These are phyloP conservation scores for Hydrozoanthus tunicans DNA, from an alignment of 64 coral and sea anemone species.

Conservation along the genomic window DNA sequence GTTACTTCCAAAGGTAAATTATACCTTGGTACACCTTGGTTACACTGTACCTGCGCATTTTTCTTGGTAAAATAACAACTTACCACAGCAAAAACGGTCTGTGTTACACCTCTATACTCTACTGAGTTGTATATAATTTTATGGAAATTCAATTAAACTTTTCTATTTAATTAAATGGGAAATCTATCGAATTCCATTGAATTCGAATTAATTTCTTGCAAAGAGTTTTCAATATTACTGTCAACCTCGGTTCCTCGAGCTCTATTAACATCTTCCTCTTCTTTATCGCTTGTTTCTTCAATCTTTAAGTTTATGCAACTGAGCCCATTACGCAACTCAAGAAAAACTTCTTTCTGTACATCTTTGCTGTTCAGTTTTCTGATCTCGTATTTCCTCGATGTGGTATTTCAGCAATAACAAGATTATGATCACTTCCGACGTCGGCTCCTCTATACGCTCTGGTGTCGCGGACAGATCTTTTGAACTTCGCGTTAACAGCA, in stretches of 20 bases:
- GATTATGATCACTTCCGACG: neutral
- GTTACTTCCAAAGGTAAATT: too few relatives aligned
- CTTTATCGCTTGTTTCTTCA: constrained; percentile 33
- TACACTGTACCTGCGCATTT: too few relatives aligned
- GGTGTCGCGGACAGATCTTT: neutral
- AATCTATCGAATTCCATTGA: too few relatives aligned
- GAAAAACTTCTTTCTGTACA: neutral
- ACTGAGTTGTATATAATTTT: too few relatives aligned
- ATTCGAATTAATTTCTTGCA: neutral
- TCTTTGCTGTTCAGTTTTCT: constrained; percentile 19
- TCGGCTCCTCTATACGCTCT: neutral
- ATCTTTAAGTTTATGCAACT: neutral
- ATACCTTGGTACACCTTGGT: too few relatives aligned
- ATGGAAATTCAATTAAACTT: too few relatives aligned
- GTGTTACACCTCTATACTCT: too few relatives aligned
- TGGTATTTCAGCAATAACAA: constrained; percentile 7
- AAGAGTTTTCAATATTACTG: constrained; percentile 20
- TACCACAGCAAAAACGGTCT: too few relatives aligned
- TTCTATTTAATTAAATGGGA: too few relatives aligned
- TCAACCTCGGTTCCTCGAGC: neutral
- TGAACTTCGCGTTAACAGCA: neutral
- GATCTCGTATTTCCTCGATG: constrained; percentile 19
- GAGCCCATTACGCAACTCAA: neutral
- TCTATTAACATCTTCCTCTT: constrained; percentile 26
- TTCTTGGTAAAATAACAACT: too few relatives aligned